phyloP scores from a whole-genome alignment of 2,797 vertebrate species.

The Mastacembelus armatus region DNA sequence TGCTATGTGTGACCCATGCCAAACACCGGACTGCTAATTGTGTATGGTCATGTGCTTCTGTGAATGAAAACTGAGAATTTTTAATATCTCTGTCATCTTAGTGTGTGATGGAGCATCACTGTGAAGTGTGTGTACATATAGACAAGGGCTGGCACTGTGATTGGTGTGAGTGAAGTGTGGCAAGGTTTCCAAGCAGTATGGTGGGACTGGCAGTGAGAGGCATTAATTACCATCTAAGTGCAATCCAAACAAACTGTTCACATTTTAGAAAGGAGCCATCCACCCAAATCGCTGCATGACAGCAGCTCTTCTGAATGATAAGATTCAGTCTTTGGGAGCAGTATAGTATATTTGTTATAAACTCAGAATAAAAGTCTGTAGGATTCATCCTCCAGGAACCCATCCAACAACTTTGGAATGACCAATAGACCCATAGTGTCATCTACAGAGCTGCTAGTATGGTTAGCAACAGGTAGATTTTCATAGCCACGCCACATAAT shows the following conservation, averaged over 20 bases:
- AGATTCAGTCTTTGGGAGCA: not conserved
- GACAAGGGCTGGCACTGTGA: conserved; percentile 51
- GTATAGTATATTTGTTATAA: not conserved
- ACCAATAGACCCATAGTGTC: no score
- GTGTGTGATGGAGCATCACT: conserved; percentile 3
- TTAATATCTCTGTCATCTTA: conserved; percentile 3
- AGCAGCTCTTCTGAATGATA: not conserved
- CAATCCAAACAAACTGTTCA: conserved; percentile 61
- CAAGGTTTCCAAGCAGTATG: conserved; percentile 47
- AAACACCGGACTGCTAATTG: conserved; percentile 21
- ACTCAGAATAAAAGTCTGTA: no score
- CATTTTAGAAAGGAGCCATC: not conserved
- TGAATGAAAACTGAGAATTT: conserved; percentile 55
- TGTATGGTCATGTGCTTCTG: conserved; percentile 24
- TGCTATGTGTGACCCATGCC: conserved; percentile 48
- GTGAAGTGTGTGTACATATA: conserved; percentile 1
- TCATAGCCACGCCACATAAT: no score
- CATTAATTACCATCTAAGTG: conserved; percentile 48
- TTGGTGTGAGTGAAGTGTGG: conserved; percentile 44
- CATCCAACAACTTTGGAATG: no score
- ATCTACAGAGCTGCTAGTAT: no score
- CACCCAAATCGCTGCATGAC: not conserved
- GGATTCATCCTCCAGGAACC: no score
- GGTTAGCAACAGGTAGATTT: no score
- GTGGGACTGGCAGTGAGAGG: conserved; percentile 27